Evolutionary conservation across 1,140 invertebrate genomes (phyloP), one percentile per base, ranked within the genome.

Genomic region (Trichonephila clavipes): DNA sequence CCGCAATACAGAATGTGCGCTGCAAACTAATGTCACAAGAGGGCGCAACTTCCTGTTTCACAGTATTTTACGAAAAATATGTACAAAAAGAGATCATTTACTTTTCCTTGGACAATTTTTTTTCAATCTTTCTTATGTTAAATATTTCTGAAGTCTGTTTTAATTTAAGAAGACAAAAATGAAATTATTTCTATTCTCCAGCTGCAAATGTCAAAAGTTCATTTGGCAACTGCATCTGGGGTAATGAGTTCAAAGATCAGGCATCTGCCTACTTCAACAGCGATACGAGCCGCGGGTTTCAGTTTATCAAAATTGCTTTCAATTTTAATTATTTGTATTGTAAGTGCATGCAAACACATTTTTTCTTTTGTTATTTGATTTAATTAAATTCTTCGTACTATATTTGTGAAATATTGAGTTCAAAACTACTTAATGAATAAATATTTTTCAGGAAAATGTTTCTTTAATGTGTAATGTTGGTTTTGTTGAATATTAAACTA

Each of bases 201-300:
- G 34, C 14, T 19, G 5, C 0, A 24, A 34, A 34, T 77, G 28
- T 40, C 72, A 40, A 77, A 77, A 77, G 14, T 82, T 81, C 81
- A 12, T 58, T 18, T 28, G 12, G 61, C 19, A 21, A 88, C 86
- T 18, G 61, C 19, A 28, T 34, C 24, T 88, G 19, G 0, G 21
- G 21, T 61, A 5, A 64, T 44, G 34, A 88, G 86, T 88, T 88
- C 86, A 88, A 88, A 88, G 86, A 83, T 44, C 82, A 83, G 82
- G 58, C 44, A 83, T 51, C 82, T 58, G 51, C 51, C 51, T 59
- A 10, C 40, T 82, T 83, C 40, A 58, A 8, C 14, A 19, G 14
- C 18, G 34, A 12, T 82, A 24, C 21, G 66, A 69, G 12, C 66
- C 51, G 82, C 40, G 51, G 82, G 82, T 51, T 83, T 83, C 51